Evolutionary conservation across 2,888 invertebrate genomes (phyloP).

Genomic region (Leptogaster cylindrica): DNA sequence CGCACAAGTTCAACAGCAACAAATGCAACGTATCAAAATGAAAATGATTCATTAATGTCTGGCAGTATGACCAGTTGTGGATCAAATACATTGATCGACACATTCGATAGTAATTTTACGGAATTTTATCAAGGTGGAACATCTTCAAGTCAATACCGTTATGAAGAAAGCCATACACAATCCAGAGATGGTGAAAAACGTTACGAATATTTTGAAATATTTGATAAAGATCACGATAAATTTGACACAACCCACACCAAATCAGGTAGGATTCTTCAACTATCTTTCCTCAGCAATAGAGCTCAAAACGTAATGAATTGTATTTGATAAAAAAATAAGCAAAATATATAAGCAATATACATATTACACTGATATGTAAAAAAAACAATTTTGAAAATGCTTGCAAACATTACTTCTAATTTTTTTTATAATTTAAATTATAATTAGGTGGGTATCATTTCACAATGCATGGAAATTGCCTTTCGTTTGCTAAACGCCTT

Average conservation of each 20-base stretch:
- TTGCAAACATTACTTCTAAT: slow-evolving; percentile 46
- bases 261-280: slow-evolving; percentile 45
- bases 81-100: slow-evolving; percentile 84
- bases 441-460: too few species aligned
- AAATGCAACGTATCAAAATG: slow-evolving; percentile 82
- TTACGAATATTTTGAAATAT: slow-evolving; percentile 46
- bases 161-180: slow-evolving; percentile 30
- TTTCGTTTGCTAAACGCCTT: slow-evolving; percentile 24
- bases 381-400: slow-evolving; percentile 33
- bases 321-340: slow-evolving; percentile 18
- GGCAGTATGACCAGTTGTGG: slow-evolving; percentile 84
- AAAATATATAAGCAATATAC: slow-evolving; percentile 5
- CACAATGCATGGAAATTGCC: slow-evolving; percentile 11
- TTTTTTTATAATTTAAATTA: slow-evolving; percentile 13
- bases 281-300: slow-evolving; percentile 42
- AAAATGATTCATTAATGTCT: slow-evolving; percentile 84
- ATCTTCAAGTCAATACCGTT: slow-evolving; percentile 31
- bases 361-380: not conserved
- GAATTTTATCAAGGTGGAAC: slow-evolving; percentile 44
- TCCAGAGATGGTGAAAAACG: slow-evolving; percentile 37
- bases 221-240: slow-evolving; percentile 45
- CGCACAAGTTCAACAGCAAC: slow-evolving; percentile 81
- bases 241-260: slow-evolving; percentile 37
- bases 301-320: slow-evolving; percentile 38
- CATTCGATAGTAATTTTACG: slow-evolving; percentile 63